Evolutionary conservation across 2,113 vertebrate species (phyloP), one percentile per base, ranked within the genome.

Genomic region (Megaleporinus macrocephalus): DNA sequence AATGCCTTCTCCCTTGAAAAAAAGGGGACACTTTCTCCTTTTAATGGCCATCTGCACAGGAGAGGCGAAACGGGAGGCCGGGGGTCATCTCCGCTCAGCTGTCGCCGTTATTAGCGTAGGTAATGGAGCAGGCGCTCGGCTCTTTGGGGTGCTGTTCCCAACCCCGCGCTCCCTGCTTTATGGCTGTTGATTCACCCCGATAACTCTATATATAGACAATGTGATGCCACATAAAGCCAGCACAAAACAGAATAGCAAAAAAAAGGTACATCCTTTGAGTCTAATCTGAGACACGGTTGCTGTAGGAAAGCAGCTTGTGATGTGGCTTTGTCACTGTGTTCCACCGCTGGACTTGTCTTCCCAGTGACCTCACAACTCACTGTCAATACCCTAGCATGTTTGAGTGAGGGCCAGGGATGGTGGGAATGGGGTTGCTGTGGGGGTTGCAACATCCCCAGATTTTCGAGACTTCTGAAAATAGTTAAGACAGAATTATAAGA

Each of bases 41-140:
- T 93, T 98, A 98, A 98, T 97, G 96, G 95, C 97, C 96, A 98
- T 99, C 97, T 98, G 97, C 96, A 97, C 96, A 97, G 95, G 96
- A 97, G 96, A 96, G 96, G 95, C 94, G 96, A 96, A 95, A 95
- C 95, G 94, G 95, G 96, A 95, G 95, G 89, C 89, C 95, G 95
- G 95, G 76, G 97, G 96, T 98, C 96, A 97, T 97, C 96, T 96
- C 95, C 95, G 94, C 96, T 99, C 97, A 98, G 97, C 97, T 98
- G 97, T 97, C 97, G 95, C 93, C 95, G 94, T 94, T 96, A 98
- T 98, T 97, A 98, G 94, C 95, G 95, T 97, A 97, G 97, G 96
- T 99, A 98, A 97, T 97, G 96, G 96, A 96, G 96, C 96, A 97
- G 96, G 95, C 95, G 94, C 95, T 91, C 91, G 90, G 71, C 87